Evolutionary conservation across 1,140 invertebrate species (phyloP).

Genomic region (Myzus persicae): DNA sequence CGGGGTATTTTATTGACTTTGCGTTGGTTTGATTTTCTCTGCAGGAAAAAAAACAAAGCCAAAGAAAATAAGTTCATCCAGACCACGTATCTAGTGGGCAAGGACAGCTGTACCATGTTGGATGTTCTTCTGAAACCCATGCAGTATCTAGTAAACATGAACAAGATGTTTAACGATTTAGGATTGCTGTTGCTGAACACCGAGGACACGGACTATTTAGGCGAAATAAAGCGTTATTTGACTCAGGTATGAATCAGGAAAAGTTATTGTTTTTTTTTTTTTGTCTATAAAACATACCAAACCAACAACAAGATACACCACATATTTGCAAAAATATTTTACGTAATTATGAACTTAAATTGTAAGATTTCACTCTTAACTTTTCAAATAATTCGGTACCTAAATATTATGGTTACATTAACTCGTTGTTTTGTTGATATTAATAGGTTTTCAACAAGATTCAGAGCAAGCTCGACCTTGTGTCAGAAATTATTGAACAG

Average conservation of each 20-base stretch:
- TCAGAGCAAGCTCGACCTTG: conserved; percentile 12
- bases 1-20: background rate
- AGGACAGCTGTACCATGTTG: conserved; percentile 21
- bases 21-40: background rate
- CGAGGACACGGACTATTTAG: background rate
- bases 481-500: conserved; percentile 12
- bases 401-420: background rate
- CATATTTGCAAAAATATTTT: background rate
- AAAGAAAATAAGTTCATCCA: conserved; percentile 7
- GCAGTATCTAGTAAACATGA: conserved; percentile 41
- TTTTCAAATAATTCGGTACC: background rate
- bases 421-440: background rate
- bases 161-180: conserved; percentile 36
- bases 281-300: background rate
- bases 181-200: background rate
- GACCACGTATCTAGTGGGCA: background rate
- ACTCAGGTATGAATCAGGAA: background rate
- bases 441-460: conserved; percentile 44
- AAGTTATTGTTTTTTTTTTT: background rate
- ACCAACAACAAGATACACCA: background rate
- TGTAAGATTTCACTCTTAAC: background rate
- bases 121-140: background rate
- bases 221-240: conserved; percentile 37
- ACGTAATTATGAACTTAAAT: background rate
- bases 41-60: conserved; percentile 20